phyloP scores from a whole-genome alignment of 2,888 invertebrate species.

The Alloplasta piceator region DNA sequence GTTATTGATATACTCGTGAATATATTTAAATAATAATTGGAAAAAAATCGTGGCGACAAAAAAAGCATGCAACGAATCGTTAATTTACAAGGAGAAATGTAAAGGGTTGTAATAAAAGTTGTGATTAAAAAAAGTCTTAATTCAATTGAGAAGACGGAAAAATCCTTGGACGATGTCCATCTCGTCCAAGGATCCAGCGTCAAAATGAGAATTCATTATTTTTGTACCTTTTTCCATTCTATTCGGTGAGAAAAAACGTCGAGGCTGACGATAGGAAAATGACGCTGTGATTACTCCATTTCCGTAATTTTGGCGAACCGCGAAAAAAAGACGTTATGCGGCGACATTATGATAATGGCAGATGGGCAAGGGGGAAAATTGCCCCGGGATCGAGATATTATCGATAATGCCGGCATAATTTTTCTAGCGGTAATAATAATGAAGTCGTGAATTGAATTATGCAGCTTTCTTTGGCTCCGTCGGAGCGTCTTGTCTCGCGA shows the following conservation, averaged over 20 bases:
- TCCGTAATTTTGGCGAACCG: neutral
- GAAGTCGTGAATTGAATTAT: neutral
- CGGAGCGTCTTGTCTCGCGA: constrained; percentile 17
- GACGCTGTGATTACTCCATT: neutral
- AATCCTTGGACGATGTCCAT: no score
- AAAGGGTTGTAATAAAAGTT: constrained; percentile 48
- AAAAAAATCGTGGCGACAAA: constrained; percentile 23
- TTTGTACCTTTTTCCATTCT: neutral
- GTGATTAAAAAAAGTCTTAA: neutral
- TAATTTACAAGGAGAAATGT: constrained; percentile 26
- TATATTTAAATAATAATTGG: constrained; percentile 45
- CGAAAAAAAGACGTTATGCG: constrained; percentile 2
- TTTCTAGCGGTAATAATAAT: constrained; percentile 14
- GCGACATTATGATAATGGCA: constrained; percentile 37
- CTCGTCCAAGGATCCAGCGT: no score
- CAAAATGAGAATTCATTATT: no score
- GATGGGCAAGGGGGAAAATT: constrained; percentile 5
- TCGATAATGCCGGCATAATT: constrained; percentile 34
- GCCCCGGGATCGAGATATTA: no score
- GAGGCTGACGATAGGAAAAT: neutral
- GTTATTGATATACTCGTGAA: constrained; percentile 32
- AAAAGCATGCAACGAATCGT: constrained; percentile 25
- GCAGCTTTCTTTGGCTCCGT: constrained; percentile 51
- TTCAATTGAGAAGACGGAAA: no score
- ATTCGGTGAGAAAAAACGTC: neutral